Percentiles rank a stretch among this genome's conserved stretches.
These are phyloP conservation scores for Actenoides lindsayi DNA, from an alignment of 2,113 vertebrate species.

Conservation along the genomic window DNA sequence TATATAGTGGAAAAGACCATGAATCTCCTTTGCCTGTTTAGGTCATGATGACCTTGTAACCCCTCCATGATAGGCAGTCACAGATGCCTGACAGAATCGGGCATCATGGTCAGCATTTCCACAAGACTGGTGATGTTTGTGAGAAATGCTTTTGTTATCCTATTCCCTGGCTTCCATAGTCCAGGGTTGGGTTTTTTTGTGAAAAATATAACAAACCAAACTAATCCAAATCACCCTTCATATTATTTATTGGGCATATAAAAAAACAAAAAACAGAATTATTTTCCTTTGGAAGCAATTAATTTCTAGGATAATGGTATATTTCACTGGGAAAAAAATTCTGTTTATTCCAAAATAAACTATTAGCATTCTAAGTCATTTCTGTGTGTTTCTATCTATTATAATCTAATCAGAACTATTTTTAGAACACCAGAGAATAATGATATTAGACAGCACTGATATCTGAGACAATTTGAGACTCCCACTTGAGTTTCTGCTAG, in stretches of 20 bases:
- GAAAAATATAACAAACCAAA: not conserved
- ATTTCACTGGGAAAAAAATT: conserved; percentile 29
- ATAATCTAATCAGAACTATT: conserved; percentile 45
- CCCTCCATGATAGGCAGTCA: not conserved
- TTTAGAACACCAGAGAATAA: conserved; percentile 27
- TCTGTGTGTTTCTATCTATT: conserved; percentile 15
- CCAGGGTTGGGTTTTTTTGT: not conserved
- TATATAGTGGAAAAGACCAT: not conserved
- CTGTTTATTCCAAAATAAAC: conserved; percentile 34
- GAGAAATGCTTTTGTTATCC: not conserved
- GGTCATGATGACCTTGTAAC: not conserved
- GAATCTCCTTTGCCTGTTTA: not conserved
- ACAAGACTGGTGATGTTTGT: not conserved
- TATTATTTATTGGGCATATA: not conserved
- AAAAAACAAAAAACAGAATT: not conserved
- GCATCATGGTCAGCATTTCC: not conserved
- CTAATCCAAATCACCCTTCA: not conserved
- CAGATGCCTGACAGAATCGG: not conserved
- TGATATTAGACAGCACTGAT: conserved; percentile 16
- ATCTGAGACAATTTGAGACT: conserved; percentile 34
- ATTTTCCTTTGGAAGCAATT: not conserved
- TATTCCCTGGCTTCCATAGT: not conserved
- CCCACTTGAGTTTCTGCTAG: not conserved
- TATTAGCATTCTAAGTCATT: conserved; percentile 35
- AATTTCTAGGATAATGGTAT: not conserved